Base-by-base conservation (phyloP, 2,888 invertebrate species). In the Aphrophora alni region DNA sequence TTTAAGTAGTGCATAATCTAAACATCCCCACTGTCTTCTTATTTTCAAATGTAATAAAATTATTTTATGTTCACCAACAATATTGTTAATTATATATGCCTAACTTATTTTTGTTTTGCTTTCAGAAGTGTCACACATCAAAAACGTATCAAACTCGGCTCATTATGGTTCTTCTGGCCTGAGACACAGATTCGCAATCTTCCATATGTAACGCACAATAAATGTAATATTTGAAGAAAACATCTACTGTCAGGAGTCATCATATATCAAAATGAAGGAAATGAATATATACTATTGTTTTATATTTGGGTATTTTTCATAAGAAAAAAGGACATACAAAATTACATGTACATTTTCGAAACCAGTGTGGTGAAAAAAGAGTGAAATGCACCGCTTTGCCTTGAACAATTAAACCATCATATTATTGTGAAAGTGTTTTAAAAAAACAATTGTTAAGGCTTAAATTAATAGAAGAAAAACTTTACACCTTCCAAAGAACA, bases 401-500 rank as follows among this genome's bases (percentile, higher is more conserved):
- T 59, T 59, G 59, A 59, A 59, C 59, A 59, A 59, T 59, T 59
- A 21, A 59, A 59, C 59, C 12, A 44, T 44, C 44, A 59, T 21
- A 59, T 59, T 59, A 59, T 59, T 21, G 59, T 21, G 59, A 21
- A 14, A 21, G 59, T 59, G 59, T 44, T 44, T 44, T 44, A 8
- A 44, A 14, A 44, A 44, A 44, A n/a, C n/a, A 14, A 44, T 44
- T 44, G 44, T 21, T 59, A 59, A 59, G 59, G 59, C 59, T 59
- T 59, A 21, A 59, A 59, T n/a, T n/a, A n/a, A 44, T 10, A 21
- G 3, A 59, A 59, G 3, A n/a, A n/a, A n/a, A 59, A 59, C 26
- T 71, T 24, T 73, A 44, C 73, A 79, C 69, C 68, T 79, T 79
- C 78, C 78, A 79, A 73, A 79, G 78, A 79, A 68, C 78, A 79